phyloP scores from a whole-genome alignment of 2,888 invertebrate species.

The Stramonita haemastoma region DNA sequence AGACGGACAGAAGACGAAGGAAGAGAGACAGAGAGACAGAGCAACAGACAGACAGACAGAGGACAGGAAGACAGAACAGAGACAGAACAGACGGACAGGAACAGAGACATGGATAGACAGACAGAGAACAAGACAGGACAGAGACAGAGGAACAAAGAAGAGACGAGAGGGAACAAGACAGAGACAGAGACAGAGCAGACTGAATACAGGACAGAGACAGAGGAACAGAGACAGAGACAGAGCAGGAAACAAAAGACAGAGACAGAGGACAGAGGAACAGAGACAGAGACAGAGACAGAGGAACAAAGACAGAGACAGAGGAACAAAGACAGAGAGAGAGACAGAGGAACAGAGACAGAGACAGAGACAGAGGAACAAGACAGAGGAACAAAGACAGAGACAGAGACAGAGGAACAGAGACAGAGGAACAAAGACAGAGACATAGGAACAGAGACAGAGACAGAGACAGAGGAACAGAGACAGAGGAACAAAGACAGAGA shows the following conservation, averaged over 20 bases:
- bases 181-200: background rate
- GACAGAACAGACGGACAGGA: too few relatives aligned
- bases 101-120: too few relatives aligned
- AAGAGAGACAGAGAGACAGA: background rate
- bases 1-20: background rate
- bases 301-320: background rate
- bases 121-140: too few relatives aligned
- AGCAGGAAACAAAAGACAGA: too few relatives aligned
- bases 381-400: background rate
- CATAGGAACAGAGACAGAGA: background rate
- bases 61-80: too few relatives aligned
- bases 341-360: background rate
- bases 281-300: background rate
- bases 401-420: background rate
- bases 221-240: too few relatives aligned
- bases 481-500: conserved; percentile 4
- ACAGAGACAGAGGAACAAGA: background rate
- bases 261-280: too few relatives aligned
- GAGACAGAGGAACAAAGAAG: background rate
- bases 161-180: background rate
- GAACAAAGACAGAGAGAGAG: background rate
- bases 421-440: background rate
- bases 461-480: background rate
- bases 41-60: background rate
- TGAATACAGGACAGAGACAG: too few relatives aligned